Evolutionary conservation across 2,797 vertebrate species (phyloP).

Genomic region (Macropus fuliginosus): DNA sequence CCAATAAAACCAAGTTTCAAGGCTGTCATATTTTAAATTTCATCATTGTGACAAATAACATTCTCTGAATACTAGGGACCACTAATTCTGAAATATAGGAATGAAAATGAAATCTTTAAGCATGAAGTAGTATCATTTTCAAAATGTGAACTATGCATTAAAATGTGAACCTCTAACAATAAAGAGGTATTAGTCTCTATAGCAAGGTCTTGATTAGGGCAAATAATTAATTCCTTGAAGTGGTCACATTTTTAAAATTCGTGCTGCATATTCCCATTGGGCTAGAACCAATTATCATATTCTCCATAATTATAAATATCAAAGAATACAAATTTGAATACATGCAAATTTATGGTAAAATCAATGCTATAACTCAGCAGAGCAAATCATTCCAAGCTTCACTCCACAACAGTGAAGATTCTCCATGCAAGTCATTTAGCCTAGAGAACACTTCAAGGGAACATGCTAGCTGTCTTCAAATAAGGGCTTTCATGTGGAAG

Average conservation of each 20-base stretch:
- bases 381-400: not conserved
- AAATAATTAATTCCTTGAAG: not conserved
- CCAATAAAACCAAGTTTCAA: constrained; percentile 50
- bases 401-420: not conserved
- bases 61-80: constrained; percentile 14
- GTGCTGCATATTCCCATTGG: not conserved
- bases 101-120: constrained; percentile 23
- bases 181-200: not conserved
- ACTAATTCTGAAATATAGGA: constrained; percentile 28
- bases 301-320: not conserved
- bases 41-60: constrained; percentile 5
- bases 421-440: not conserved
- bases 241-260: not conserved
- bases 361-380: not conserved
- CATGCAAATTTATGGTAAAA: not conserved
- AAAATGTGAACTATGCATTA: constrained; percentile 1
- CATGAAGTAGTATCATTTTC: constrained; percentile 38
- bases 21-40: not conserved
- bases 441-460: not conserved
- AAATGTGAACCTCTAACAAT: not conserved
- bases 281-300: not conserved
- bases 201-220: not conserved
- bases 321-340: not conserved
- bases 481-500: not conserved
- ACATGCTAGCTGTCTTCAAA: not conserved